Base-by-base conservation (phyloP, 2,888 invertebrate species). In the Clistopyga incitator region DNA sequence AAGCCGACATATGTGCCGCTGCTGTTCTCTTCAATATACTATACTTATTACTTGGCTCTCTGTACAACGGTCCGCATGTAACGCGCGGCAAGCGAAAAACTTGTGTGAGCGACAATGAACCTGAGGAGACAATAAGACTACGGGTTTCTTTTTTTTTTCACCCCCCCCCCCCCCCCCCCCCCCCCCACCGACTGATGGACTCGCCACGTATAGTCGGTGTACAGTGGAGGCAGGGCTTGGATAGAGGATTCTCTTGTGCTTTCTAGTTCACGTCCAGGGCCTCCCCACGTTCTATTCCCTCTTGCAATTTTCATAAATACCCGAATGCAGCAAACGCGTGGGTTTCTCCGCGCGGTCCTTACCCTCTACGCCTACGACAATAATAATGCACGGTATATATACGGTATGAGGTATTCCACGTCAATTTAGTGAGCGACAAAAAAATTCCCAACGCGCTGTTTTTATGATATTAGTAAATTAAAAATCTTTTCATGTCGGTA, bases 61-160 rank as follows among this genome's bases (percentile, higher is more conserved):
- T 13, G 65, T 42, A 23, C n/a, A n/a, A 6, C 38, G 38, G 11
- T 64, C 64, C 10, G 68, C 50, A 20, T 6, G 29, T 68, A 42
- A 45, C 42, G 45, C 29, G 29, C 56, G 47, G 25, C 20, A 56
- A 42, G 65, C 67, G 47, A 59, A 68, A 52, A 70, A 68, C 25
- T 45, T 61, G 34, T 68, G 47, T 34, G 47, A 34, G 77, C 68
- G 77, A 77, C 68, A 77, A 77, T 77, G 56, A 77, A 68, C 59
- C 77, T 56, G 59, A 77, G 61, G 68, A 70, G 77, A 77, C 77
- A 77, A 77, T 77, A 47, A 75, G 77, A 77, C 47, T 67, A 54
- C n/a, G n/a, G n/a, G n/a, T n/a, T n/a, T n/a, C 56, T 38, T 23
- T 61, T 47, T n/a, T 38, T 38, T 54, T 20, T 54, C 29, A n/a